Base-by-base conservation (phyloP, 1,140 invertebrate genomes). In the Aricia agestis region DNA sequence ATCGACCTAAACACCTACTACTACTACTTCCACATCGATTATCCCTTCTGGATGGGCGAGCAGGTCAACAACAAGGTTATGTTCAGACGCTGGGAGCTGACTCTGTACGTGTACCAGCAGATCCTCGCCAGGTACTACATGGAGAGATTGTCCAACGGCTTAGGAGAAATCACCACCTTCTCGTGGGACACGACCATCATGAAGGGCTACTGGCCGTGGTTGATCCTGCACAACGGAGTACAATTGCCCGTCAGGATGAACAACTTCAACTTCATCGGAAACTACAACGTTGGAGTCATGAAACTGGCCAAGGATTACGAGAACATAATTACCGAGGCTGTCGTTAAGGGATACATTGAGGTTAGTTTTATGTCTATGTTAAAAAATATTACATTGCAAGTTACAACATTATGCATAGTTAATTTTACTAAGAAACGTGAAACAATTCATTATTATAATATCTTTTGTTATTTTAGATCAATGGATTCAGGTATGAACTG, bases 1-100 rank as follows among this genome's bases (percentile, higher is more conserved):
- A 92, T 95, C 75, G 95, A 94, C 36, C 85, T 95, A 57, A 95
- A 95, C 76, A 89, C 93, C 10, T 95, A 93, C 84, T 95, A 95
- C 87, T 95, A 94, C 86, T 94, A 95, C 84, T 93, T 94, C 91
- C 94, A 95, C 71, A 83, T 93, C 74, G 91, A 94, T 57, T 94
- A 94, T 84, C 94, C 95, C 65, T 94, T 94, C 92, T 95, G 93
- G 93, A 82, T 95, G 80, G 92, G 91, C 57, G 92, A 92, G 69
- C 90, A 92, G 31, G 86, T 93, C 9, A 76, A 52, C 32, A 84
- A 89, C n/a, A 87, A 94, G 15, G 79, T 92, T 32, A 92, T 91
- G 72, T 84, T 89, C 13, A 90, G 93, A 75, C 93, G 94, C 70
- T 94, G 93, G 67, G 93, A 95, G 77, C 82, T 93, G 6, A 95